phyloP scores from a whole-genome alignment of 2,888 invertebrate species.

The Drosophila fulvimacula region DNA sequence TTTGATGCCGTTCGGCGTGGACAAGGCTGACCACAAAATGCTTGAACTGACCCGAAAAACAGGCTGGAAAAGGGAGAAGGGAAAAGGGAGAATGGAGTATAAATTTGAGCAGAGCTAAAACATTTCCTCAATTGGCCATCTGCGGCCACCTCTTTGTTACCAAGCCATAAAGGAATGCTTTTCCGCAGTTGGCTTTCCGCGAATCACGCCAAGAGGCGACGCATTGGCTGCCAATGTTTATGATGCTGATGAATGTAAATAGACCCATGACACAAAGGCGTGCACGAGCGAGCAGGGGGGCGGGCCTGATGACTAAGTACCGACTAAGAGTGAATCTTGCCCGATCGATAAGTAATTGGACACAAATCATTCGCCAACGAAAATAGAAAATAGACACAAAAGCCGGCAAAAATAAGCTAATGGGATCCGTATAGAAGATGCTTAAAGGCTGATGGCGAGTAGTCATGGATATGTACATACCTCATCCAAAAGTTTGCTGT shows the following conservation, averaged over 20 bases:
- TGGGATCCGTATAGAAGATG: conserved; percentile 5
- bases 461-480: conserved; percentile 53
- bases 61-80: no score
- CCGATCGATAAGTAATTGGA: conserved; percentile 46
- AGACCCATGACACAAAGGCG: conserved; percentile 55
- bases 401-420: conserved; percentile 24
- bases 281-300: conserved; percentile 3
- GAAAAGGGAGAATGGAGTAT: no score
- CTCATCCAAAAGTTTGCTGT: conserved; percentile 82
- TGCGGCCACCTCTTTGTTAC: conserved; percentile 31
- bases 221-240: conserved; percentile 57
- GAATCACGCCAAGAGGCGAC: conserved; percentile 36
- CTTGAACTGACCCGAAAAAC: not conserved
- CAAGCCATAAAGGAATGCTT: conserved; percentile 48
- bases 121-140: conserved; percentile 53
- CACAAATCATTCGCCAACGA: conserved; percentile 41
- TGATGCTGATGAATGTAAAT: conserved; percentile 64
- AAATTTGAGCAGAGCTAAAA: conserved; percentile 2
- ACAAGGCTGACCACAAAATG: conserved; percentile 19
- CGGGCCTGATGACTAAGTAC: conserved; percentile 56
- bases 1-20: conserved; percentile 23
- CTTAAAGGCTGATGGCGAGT: conserved; percentile 13
- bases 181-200: conserved; percentile 46
- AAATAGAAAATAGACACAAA: conserved; percentile 61
- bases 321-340: no score